Percentiles rank a stretch among this genome's conserved stretches.
These are phyloP conservation scores for Pedetes capensis DNA, from an alignment of 2,113 vertebrate genomes.

Conservation along the genomic window DNA sequence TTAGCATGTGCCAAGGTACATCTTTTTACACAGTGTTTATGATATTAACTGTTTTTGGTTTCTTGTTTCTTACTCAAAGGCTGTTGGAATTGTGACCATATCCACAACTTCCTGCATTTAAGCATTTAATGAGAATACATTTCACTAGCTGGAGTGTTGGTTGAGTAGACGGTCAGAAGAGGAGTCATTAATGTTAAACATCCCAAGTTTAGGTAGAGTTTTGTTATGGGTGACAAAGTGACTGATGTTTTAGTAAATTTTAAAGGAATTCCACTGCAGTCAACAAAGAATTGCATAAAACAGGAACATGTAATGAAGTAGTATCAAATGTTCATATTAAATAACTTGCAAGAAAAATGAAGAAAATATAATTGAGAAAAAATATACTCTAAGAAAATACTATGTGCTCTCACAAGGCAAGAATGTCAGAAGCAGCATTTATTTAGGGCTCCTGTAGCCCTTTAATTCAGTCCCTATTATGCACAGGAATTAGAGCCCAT, in stretches of 20 bases:
- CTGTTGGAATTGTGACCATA: background rate
- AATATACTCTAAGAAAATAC: background rate
- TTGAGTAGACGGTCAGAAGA: background rate
- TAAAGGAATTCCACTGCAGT: background rate
- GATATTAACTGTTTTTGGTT: background rate
- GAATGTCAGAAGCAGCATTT: constrained; percentile 10
- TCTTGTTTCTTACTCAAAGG: background rate
- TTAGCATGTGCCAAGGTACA: background rate
- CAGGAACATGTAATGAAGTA: background rate
- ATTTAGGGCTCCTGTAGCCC: background rate
- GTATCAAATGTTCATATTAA: background rate
- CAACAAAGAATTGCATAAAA: background rate
- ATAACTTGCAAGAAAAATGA: background rate
- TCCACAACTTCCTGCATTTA: background rate
- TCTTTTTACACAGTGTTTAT: background rate
- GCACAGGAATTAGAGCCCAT: constrained; percentile 14
- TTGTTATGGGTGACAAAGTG: background rate
- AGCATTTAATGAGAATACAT: background rate
- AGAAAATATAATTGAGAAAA: background rate
- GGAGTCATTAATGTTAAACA: background rate
- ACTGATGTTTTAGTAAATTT: background rate
- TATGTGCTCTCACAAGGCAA: background rate
- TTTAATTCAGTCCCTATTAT: constrained; percentile 40
- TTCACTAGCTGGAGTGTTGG: background rate
- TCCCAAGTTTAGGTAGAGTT: background rate